Evolutionary conservation across 2,797 vertebrate species (phyloP), one percentile per base, ranked within the genome.

Genomic region (Sebastes diaconus): DNA sequence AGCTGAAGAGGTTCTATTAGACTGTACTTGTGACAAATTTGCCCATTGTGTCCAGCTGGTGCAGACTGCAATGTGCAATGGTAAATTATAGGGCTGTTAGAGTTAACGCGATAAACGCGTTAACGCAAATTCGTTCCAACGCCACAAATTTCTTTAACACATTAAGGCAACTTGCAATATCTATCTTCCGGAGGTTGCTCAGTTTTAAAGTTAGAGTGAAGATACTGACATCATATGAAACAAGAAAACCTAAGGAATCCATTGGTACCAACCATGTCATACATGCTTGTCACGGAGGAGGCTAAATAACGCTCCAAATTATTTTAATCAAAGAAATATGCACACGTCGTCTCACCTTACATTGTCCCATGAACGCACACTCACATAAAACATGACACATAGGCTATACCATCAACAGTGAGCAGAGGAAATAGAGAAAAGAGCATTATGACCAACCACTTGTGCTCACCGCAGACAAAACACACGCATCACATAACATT

Each of bases 301-400:
- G 46, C 46, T 8, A 50, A 50, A 50, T 42, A 18, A 42, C 6
- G 14, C 39, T 42, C 14, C 39, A 42, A 42, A 16, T 42, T 3
- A 42, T 42, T 42, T 16, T 16, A 42, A 42, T 42, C 63, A 65
- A 65, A 65, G 16, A 84, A 84, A 80, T 57, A 25, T 5, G 5
- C 13, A 68, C 29, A 72, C 25, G 18, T 29, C 4, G 1, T 12
- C 39, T 60, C 54, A 42, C 12, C 6, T 64, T 24, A 25, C 30
- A 63, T 5, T 34, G 39, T 24, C 20, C 55, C 25, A 3, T 8
- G 10, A 68, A 30, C 1, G 5, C 20, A 24, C n/a, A 18, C 5
- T 22, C 24, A 18, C n/a, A 27, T 4, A 27, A 64, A 63, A 29
- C 7, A 20, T 12, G 20, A 57, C 55, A 57, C 55, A 80, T n/a